Evolutionary conservation across 1,140 invertebrate species (phyloP), one percentile per base, ranked within the genome.

Genomic region (Drosophila gunungcola): DNA sequence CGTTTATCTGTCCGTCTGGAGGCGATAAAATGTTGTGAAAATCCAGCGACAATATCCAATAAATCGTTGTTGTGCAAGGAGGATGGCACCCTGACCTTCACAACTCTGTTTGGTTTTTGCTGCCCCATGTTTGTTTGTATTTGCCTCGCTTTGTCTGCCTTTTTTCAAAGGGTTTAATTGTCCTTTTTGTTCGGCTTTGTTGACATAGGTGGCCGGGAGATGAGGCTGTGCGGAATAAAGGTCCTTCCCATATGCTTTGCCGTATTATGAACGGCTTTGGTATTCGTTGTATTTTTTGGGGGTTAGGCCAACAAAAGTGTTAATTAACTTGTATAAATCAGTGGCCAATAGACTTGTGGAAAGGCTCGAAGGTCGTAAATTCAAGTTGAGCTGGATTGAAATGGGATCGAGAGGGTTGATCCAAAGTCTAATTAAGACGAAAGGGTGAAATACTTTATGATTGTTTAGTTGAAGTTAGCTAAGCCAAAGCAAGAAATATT

Each of bases 271-370:
- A 53, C 57, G 58, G 58, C 34, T 64, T 75, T 38, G 48, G 60
- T n/a, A 39, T 56, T 56, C 49, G 41, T 69, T 72, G 64, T 55
- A 58, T 60, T 83, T 80, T 63, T 27, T 21, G 16, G 69, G 67
- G 69, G 69, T 61, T 42, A 61, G 61, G 55, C 55, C 60, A 55
- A 78, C 46, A 62, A 86, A 88, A 73, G 83, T 86, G 83, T 86
- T 86, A 86, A 86, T 86, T 86, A 88, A 86, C 82, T 83, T 86
- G 82, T 88, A 83, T 86, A 86, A 86, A 88, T 86, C 82, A 88
- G 64, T 45, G 13, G 79, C 43, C 69, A 63, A 73, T 82, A 58
- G 48, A 86, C 64, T 82, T 48, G 16, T 62, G 38, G 38, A 52
- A 36, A 41, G 42, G 67, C 41, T n/a, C 13, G n/a, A 21, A 54